Conservation (phyloP, 2,113 vertebrate genomes). For the Motacilla alba region DNA sequence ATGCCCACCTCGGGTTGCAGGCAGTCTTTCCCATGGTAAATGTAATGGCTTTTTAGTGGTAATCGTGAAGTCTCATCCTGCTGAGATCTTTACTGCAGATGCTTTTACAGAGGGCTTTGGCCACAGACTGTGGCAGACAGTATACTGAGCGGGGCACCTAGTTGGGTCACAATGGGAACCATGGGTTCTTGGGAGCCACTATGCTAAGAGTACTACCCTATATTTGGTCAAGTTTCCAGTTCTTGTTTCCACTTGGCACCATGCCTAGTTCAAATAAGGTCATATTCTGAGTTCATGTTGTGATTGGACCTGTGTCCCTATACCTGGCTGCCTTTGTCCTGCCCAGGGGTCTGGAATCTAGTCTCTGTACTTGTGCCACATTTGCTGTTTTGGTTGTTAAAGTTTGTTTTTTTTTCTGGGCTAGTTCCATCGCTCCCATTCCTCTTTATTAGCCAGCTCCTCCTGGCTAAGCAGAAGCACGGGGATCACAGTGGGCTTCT, state of each 20-base stretch:
- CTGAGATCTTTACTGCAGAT: neutral
- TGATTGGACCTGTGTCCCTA: neutral
- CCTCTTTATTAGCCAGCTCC: neutral
- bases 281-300: neutral
- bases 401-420: neutral
- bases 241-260: neutral
- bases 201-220: neutral
- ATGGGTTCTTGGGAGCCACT: neutral
- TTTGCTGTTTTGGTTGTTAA: neutral
- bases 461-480: neutral
- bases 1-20: too few relatives aligned
- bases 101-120: neutral
- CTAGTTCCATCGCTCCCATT: neutral
- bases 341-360: neutral
- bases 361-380: neutral
- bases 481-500: neutral
- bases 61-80: neutral
- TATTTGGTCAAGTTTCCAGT: neutral
- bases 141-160: neutral
- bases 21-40: neutral
- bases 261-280: neutral
- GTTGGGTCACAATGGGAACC: neutral
- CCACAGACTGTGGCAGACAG: neutral
- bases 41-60: conserved; percentile 43
- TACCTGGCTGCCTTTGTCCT: neutral